A percentile compares a stretch with the other conserved stretches of the same genome.
These are phyloP conservation scores for Drosophila formosana DNA, from an alignment of 2,888 invertebrate genomes.

Conservation along the genomic window DNA sequence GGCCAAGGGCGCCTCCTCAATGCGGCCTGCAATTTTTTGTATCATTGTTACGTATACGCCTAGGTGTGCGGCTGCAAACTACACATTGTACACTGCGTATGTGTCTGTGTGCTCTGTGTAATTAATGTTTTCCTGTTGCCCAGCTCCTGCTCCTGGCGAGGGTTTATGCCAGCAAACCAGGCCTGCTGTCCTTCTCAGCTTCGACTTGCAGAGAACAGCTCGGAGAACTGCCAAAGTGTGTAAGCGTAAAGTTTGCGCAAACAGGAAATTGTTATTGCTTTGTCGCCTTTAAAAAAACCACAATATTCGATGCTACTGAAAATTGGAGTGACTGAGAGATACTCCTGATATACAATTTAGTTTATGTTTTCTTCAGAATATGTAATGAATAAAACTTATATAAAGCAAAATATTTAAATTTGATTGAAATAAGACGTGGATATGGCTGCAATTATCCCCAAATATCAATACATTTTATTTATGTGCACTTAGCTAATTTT, in stretches of 20 bases:
- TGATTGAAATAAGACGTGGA: too few species aligned
- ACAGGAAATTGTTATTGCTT: conserved; percentile 70
- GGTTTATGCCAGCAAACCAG: not conserved
- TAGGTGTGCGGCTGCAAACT: conserved; percentile 47
- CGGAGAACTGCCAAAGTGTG: conserved; percentile 38
- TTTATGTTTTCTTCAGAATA: too few species aligned
- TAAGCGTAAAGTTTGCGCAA: conserved; percentile 59
- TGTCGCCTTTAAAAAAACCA: conserved; percentile 43
- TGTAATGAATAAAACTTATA: too few species aligned
- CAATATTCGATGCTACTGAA: not conserved
- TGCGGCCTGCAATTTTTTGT: conserved; percentile 50
- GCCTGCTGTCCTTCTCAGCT: conserved; percentile 11
- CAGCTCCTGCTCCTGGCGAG: not conserved
- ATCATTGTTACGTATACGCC: conserved; percentile 49
- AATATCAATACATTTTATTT: too few species aligned
- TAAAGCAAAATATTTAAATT: too few species aligned
- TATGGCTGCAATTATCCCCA: too few species aligned
- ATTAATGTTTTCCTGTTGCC: conserved; percentile 66
- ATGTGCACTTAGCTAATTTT: too few species aligned
- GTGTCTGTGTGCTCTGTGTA: conserved; percentile 45
- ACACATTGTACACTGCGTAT: conserved; percentile 10
- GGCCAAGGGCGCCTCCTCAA: conserved; percentile 44
- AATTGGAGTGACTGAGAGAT: not conserved
- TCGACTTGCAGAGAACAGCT: not conserved
- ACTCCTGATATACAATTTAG: not conserved